phyloP scores from a whole-genome alignment of 1,140 invertebrate species.

The Scylla paramamosain region DNA sequence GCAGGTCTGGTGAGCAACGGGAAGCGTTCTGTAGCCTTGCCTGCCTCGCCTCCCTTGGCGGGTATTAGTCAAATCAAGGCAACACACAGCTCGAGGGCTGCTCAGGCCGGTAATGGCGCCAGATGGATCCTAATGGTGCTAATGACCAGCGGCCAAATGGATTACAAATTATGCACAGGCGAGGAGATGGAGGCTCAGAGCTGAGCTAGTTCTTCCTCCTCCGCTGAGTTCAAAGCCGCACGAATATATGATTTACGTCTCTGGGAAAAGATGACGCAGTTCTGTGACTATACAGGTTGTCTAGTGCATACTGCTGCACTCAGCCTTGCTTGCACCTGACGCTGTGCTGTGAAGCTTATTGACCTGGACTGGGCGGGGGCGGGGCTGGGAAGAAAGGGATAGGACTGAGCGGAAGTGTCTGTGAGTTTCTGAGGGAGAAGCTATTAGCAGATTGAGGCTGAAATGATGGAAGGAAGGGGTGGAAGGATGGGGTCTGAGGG shows the following conservation, averaged over 20 bases:
- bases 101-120: slow-evolving; percentile 41
- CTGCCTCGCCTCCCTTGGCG: not conserved
- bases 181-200: not conserved
- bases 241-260: not conserved
- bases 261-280: not conserved
- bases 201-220: not conserved
- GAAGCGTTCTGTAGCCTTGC: not conserved
- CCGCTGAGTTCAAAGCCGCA: not conserved
- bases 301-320: not conserved
- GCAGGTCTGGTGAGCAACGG: not conserved
- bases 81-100: slow-evolving; percentile 23
- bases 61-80: slow-evolving; percentile 58
- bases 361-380: not conserved
- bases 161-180: slow-evolving; percentile 23
- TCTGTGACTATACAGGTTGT: not conserved
- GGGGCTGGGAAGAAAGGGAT: not conserved
- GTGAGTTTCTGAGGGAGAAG: not conserved
- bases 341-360: not conserved
- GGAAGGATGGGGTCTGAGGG: not conserved
- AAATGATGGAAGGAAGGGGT: not conserved
- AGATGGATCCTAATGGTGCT: slow-evolving; percentile 38
- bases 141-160: slow-evolving; percentile 18
- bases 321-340: not conserved
- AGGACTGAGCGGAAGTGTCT: not conserved
- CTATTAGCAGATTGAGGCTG: not conserved